Base-by-base conservation (phyloP, 2,113 vertebrate species). In the Hydrolagus affinis region DNA sequence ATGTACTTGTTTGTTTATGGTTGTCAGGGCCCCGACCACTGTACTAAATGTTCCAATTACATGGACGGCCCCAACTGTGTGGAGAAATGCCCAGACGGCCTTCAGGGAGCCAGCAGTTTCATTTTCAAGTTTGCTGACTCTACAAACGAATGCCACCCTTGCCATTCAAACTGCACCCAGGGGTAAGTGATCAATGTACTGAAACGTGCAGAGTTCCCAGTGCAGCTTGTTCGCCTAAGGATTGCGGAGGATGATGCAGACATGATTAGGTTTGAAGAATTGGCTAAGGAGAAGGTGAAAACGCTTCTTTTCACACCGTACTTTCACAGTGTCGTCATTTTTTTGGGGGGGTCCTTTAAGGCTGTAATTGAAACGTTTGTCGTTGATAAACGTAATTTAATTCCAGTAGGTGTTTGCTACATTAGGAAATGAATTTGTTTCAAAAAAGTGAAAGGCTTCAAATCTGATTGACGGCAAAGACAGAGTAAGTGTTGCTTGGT, bases 31-130 rank as follows among this genome's bases (percentile, higher is more conserved):
- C 94, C 97, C 11, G 98, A 99, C 89, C 96, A 97, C 78, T 99
- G 98, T 86, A 95, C 94, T 0, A 96, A 95, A 90, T 99, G 98
- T 77, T 94, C 94, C 85, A 96, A 98, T 91, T 97, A 97, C 92
- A 99, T 99, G 90, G 98, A 99, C 64, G 97, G 98, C 8, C 97
- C 97, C 10, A 98, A 98, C 21, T 99, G 98, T 77, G 98, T 99
- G 89, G 96, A 98, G 86, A 98, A 98, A 86, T 99, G 97, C 85
- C 97, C 97, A 0, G 96, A 98, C 25, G 97, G 98, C 28, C 89
- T 98, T 69, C 97, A 98, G 88, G 96, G 97, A 0, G 94, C 96
- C 85, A 96, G 94, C 91, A 96, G 98, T 88, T 98, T 99, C 90
- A 98, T 99, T 89, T 99, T 98, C 92, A 99, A 99, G 89, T 99